Conservation (phyloP, 2,797 vertebrate species). For the Rhinoraja longicauda region DNA sequence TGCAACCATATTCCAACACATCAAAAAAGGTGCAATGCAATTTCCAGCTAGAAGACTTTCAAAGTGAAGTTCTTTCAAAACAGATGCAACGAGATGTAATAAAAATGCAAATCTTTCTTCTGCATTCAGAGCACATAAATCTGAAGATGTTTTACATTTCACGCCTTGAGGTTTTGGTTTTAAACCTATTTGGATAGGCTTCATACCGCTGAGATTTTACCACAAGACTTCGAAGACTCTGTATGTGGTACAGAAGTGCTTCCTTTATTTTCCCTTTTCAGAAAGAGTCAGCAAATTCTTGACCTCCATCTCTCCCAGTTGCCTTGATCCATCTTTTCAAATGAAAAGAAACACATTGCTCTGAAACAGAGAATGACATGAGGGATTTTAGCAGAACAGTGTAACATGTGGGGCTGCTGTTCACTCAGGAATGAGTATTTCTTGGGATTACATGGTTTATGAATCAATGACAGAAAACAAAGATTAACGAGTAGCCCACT, state of each 20-base stretch:
- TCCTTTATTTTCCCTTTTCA: neutral
- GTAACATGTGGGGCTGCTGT: slow-evolving; percentile 33
- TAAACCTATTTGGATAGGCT: neutral
- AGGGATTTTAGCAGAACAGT: slow-evolving; percentile 33
- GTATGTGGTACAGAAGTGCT: neutral
- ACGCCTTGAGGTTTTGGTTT: neutral
- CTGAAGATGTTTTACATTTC: neutral
- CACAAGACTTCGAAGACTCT: neutral
- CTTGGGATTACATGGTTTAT: slow-evolving; percentile 38
- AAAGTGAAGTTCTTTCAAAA: neutral
- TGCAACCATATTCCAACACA: no score
- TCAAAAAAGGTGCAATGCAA: no score
- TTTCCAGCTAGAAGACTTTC: neutral
- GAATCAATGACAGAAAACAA: slow-evolving; percentile 38
- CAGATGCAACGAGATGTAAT: neutral
- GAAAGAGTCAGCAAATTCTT: slow-evolving; percentile 35
- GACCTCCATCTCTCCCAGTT: slow-evolving; percentile 32
- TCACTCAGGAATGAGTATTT: slow-evolving; percentile 19
- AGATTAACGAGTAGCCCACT: slow-evolving; percentile 15
- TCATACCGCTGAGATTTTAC: neutral
- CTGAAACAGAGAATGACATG: slow-evolving; percentile 14
- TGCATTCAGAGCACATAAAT: neutral
- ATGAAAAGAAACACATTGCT: slow-evolving; percentile 21
- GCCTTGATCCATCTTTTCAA: slow-evolving; percentile 37
- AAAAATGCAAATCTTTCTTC: neutral